phyloP scores from a whole-genome alignment of 2,888 invertebrate genomes.

The Acronicta aceris region DNA sequence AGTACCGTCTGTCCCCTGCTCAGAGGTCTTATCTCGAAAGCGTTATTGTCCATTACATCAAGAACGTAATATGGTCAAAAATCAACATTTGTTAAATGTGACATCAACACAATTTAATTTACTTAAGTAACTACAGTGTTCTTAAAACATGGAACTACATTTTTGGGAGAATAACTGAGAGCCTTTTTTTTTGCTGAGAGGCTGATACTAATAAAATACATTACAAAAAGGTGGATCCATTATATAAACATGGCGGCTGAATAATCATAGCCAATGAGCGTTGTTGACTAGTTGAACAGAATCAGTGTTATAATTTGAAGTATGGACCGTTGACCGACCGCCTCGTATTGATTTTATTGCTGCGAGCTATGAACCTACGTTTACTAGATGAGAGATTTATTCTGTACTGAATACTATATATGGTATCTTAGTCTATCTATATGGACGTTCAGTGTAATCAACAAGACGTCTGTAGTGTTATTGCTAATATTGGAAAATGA shows the following conservation, averaged over 20 bases:
- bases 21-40: too few species aligned
- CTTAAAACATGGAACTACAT: not conserved
- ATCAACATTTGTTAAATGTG: constrained; percentile 23
- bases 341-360: constrained; percentile 21
- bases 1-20: too few species aligned
- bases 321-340: constrained; percentile 9
- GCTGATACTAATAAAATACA: not conserved
- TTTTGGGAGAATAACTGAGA: constrained; percentile 7
- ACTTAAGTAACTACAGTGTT: not conserved
- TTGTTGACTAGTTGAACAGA: constrained; percentile 26
- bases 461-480: not conserved
- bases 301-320: constrained; percentile 37
- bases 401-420: not conserved
- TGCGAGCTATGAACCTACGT: not conserved
- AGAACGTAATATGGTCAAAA: not conserved
- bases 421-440: not conserved
- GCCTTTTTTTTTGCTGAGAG: constrained; percentile 26
- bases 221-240: not conserved
- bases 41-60: too few species aligned
- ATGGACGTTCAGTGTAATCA: constrained; percentile 1
- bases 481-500: constrained; percentile 12
- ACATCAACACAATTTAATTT: not conserved
- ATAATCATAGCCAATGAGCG: constrained; percentile 30
- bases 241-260: constrained; percentile 28
- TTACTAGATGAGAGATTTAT: not conserved